phyloP scores from a whole-genome alignment of 2,888 invertebrate species.

The Caenorhabditis drosophilae region DNA sequence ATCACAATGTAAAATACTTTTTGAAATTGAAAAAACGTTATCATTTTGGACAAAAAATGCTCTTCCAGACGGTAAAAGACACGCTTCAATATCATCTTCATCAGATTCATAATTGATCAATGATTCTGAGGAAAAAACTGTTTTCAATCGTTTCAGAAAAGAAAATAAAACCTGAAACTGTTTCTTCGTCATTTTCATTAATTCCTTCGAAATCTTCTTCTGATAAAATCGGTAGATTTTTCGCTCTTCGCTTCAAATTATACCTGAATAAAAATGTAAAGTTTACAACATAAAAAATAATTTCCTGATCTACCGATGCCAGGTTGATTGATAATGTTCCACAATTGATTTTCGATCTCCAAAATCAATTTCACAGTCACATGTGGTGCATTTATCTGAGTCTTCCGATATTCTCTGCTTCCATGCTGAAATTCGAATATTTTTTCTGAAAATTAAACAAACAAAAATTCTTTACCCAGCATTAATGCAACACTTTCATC shows the following conservation, averaged over 20 bases:
- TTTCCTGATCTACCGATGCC: conserved; percentile 25
- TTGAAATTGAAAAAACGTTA: conserved; percentile 40
- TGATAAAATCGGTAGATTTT: conserved; percentile 19
- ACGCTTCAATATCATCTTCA: conserved; percentile 33
- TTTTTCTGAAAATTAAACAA: not conserved
- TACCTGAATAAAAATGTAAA: conserved; percentile 9
- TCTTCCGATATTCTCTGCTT: conserved; percentile 30
- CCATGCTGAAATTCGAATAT: conserved; percentile 21
- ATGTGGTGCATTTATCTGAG: conserved; percentile 39
- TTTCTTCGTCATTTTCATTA: conserved; percentile 1
- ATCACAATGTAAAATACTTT: conserved; percentile 34
- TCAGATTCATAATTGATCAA: not conserved
- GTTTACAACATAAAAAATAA: conserved; percentile 4
- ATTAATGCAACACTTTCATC: conserved; percentile 24
- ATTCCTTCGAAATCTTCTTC: conserved; percentile 48
- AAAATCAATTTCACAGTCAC: conserved; percentile 30
- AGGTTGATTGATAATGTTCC: conserved; percentile 42
- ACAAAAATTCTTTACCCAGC: too few species aligned
- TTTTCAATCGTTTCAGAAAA: too few species aligned
- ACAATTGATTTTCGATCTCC: conserved; percentile 29
- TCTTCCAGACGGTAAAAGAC: conserved; percentile 25
- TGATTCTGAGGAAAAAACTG: not conserved
- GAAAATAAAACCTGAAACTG: too few species aligned
- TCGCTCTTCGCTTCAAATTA: conserved; percentile 25
- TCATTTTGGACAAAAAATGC: conserved; percentile 41